Percentiles rank a stretch among this genome's conserved stretches.
Evolutionary conservation across 1,140 invertebrate species (phyloP).

Genomic region (Venustaconcha ellipsiformis): DNA sequence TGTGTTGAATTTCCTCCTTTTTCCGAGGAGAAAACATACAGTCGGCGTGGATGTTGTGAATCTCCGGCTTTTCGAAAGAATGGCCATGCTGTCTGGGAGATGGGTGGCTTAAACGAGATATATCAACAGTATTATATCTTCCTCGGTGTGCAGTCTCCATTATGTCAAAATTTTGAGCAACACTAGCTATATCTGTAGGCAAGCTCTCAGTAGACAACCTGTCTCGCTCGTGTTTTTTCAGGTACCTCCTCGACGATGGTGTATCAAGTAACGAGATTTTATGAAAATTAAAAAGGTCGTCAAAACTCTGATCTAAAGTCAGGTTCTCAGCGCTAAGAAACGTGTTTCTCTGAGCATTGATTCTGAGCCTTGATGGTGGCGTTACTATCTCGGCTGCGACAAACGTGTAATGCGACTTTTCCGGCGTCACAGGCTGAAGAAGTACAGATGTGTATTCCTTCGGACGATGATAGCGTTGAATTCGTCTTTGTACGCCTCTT

Average conservation of each 20-base stretch:
- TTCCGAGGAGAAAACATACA: conserved; percentile 59
- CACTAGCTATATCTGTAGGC: conserved; percentile 12
- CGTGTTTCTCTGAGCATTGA: conserved; percentile 43
- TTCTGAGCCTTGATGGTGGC: conserved; percentile 43
- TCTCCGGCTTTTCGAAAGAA: conserved; percentile 40
- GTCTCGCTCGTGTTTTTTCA: conserved; percentile 35
- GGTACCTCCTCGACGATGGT: conserved; percentile 26
- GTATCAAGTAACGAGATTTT: conserved; percentile 41
- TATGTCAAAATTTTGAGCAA: conserved; percentile 23
- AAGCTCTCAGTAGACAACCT: conserved; percentile 35
- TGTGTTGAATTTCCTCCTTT: conserved; percentile 49
- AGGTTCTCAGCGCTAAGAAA: conserved; percentile 59
- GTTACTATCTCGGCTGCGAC: conserved; percentile 21
- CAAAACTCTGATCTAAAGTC: conserved; percentile 13
- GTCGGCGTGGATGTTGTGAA: conserved; percentile 54
- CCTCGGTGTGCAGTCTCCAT: conserved; percentile 19
- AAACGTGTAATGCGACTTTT: conserved; percentile 18
- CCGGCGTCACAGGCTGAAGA: conserved; percentile 32
- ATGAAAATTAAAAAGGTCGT: conserved; percentile 42
- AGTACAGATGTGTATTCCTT: conserved; percentile 42
- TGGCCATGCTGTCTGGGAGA: conserved; percentile 22
- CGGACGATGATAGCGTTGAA: conserved; percentile 4
- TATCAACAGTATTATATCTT: background rate
- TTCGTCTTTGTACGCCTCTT: conserved; percentile 34
- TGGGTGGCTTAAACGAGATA: conserved; percentile 2